Conservation (phyloP, 2,797 vertebrate species). For the Poeciliopsis paucimaculata region DNA sequence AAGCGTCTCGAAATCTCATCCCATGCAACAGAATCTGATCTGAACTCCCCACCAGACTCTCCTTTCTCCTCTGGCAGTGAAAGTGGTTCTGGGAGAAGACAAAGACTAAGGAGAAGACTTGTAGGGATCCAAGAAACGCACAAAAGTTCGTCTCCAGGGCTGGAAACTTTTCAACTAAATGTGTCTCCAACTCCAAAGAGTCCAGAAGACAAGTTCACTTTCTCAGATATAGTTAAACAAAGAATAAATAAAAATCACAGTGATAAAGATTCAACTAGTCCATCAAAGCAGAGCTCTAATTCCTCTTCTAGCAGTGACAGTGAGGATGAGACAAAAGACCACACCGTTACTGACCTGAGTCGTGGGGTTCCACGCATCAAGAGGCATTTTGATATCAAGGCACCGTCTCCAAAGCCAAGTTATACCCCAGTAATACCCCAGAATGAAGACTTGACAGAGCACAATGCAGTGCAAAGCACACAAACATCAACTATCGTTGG, state of each 20-base stretch:
- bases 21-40: neutral
- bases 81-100: conserved; percentile 12
- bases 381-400: conserved; percentile 48
- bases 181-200: conserved; percentile 8
- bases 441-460: conserved; percentile 13
- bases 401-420: conserved; percentile 34
- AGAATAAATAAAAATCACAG: conserved; percentile 6
- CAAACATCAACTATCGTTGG: conserved; percentile 17
- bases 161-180: conserved; percentile 14
- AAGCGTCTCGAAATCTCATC: conserved; percentile 62
- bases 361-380: conserved; percentile 35
- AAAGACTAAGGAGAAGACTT: conserved; percentile 10
- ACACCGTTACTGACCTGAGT: conserved; percentile 32
- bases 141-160: conserved; percentile 19
- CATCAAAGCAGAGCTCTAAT: neutral
- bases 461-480: conserved; percentile 17
- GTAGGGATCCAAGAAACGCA: conserved; percentile 13
- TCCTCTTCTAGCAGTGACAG: conserved; percentile 34
- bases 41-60: conserved; percentile 33
- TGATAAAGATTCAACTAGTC: neutral
- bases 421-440: conserved; percentile 16
- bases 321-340: conserved; percentile 39
- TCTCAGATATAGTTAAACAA: neutral
- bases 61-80: conserved; percentile 32
- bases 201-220: conserved; percentile 2